These are phyloP conservation scores for Tupaia chinensis DNA, from an alignment of 2,113 vertebrate genomes.

Conservation along the genomic window DNA sequence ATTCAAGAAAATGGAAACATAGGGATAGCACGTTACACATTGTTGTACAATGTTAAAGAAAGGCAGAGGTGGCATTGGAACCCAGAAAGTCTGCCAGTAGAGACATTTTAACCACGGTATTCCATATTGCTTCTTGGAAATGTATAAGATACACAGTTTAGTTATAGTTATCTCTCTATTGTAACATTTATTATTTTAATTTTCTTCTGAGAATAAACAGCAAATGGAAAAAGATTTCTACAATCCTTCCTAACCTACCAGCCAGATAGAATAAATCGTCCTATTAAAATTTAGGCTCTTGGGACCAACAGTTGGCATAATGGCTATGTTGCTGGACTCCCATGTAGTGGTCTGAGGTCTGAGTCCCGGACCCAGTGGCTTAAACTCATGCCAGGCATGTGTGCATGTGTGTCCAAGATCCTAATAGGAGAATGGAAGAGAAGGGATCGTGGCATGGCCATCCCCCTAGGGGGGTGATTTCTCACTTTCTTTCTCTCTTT, in stretches of 20 bases:
- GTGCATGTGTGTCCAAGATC: no score
- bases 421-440: no score
- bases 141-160: not conserved
- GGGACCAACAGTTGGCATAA: no score
- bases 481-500: no score
- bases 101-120: not conserved
- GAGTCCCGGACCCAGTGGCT: no score
- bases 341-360: no score
- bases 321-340: no score
- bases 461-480: no score
- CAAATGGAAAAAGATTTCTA: constrained; percentile 6
- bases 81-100: not conserved
- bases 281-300: not conserved
- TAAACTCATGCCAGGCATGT: no score
- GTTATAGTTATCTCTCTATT: not conserved
- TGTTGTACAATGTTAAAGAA: not conserved
- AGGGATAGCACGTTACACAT: not conserved
- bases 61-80: not conserved
- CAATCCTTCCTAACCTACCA: not conserved
- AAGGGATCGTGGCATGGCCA: no score
- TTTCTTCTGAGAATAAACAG: constrained; percentile 33
- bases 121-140: constrained; percentile 12
- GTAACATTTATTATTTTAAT: constrained; percentile 15
- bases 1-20: not conserved
- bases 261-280: not conserved